Conservation (phyloP, 2,797 vertebrate species). For the Argya squamiceps region DNA sequence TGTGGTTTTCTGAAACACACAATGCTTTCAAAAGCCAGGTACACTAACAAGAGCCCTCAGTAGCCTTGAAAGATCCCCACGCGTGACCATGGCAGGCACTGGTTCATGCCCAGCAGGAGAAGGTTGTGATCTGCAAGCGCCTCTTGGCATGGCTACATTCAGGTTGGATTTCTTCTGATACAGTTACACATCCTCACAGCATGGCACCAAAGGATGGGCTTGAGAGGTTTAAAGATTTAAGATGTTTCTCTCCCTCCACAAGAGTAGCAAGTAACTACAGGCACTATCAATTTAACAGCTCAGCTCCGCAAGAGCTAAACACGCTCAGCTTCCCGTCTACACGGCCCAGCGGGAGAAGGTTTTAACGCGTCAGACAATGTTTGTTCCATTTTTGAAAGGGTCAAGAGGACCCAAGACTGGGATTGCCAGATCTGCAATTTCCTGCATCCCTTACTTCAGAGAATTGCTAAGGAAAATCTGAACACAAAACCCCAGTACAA, state of each 20-base stretch:
- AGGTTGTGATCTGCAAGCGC: neutral
- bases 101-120: neutral
- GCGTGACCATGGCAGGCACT: neutral
- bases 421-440: neutral
- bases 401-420: constrained; percentile 29
- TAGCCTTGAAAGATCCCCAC: neutral
- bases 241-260: neutral
- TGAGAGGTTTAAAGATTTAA: constrained; percentile 49
- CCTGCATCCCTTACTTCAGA: neutral
- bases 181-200: neutral
- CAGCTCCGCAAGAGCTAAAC: neutral
- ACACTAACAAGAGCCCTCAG: neutral
- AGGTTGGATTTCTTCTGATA: neutral
- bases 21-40: neutral
- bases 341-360: neutral
- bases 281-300: constrained; percentile 37
- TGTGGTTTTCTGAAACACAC: neutral
- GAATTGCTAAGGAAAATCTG: neutral
- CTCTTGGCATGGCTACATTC: neutral
- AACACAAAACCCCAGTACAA: neutral
- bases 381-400: constrained; percentile 44
- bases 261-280: constrained; percentile 26
- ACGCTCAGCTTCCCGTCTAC: neutral
- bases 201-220: neutral
- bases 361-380: neutral